Evolutionary conservation across 2,113 vertebrate species (phyloP), one percentile per base, ranked within the genome.

Genomic region (Triplophysa siluroides): DNA sequence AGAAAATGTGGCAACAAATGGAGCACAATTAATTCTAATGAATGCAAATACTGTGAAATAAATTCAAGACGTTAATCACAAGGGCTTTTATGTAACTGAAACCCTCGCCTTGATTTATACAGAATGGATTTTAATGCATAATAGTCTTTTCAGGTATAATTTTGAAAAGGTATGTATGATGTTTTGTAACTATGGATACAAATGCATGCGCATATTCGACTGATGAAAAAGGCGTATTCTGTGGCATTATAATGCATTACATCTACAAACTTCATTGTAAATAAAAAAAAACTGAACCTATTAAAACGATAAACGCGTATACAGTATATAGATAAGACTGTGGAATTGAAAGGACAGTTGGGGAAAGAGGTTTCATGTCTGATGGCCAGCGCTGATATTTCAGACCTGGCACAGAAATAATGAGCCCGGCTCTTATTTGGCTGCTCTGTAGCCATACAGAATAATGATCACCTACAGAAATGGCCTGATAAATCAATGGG

Each of bases 381-480:
- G 58, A 64, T 82, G 64, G 50, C 65, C 83, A 78, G 67, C 72
- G 66, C n/a, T 24, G 81, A 83, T 73, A 71, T 70, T 62, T 23
- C 50, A 29, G 29, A 60, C 8, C 33, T 47, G 26, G 50, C 33
- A 68, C 50, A 80, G 79, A 88, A 89, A 86, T 89, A 84, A 91
- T 88, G 88, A 83, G 79, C 85, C 85, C 81, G 78, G 83, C 62
- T 73, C 78, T 85, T 87, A 87, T 88, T 88, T 80, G 84, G 68
- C 71, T 84, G 58, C 79, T 83, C 87, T 74, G 70, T 78, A 87
- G 79, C 82, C 80, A 69, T 16, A 47, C 78, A 86, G 89, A 91
- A 91, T 89, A 89, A 89, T 85, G 83, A 91, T 87, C 74, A 87
- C 85, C 84, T 72, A 62, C 72, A 78, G 65, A 70, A 83, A 83